Evolutionary conservation across 2,888 invertebrate genomes (phyloP), one percentile per base, ranked within the genome.

Genomic region (Eristalinus sepulchralis): DNA sequence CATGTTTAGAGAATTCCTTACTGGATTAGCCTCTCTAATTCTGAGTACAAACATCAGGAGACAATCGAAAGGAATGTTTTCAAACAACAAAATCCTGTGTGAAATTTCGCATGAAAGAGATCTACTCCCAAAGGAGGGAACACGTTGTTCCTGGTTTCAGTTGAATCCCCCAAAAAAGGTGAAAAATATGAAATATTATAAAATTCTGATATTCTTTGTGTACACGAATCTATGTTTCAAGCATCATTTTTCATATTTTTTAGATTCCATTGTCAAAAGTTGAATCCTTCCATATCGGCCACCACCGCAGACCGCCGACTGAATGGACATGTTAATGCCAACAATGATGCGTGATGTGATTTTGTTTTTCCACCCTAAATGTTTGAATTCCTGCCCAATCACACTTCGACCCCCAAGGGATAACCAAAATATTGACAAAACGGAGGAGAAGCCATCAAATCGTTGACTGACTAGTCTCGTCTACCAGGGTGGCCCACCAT

Each of bases 241-340:
- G 34, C 59, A 66, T 62, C 72, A 80, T 80, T 67, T 80, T 62
- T 80, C 79, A 78, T 78, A 57, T 72, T 72, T 63, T 60, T 36
- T 39, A 4, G 20, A 27, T 47, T 72, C 55, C 22, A 71, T 66
- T 79, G 64, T 72, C 59, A 47, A 9, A 57, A 66, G 47, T 60
- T 59, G 22, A 24, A 63, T 47, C 57, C 59, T 22, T 66, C 47
- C 22, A 59, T 24, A 17, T 59, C 34, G 47, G 60, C 24, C 57
- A 64, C 63, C 59, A 62, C 33, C 53, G 53, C 60, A 62, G 60
- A 71, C 71, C 63, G 57, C 59, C 63, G 62, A 70, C 22, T 34
- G 63, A 66, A 66, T 66, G 60, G 63, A 39, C 59, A 71, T 31
- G 71, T 59, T 66, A 73, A 62, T 80, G 64, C 66, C 27, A n/a